A percentile compares a stretch with the other conserved stretches of the same genome.
These are phyloP conservation scores for Carposina sasakii DNA, from an alignment of 1,140 invertebrate genomes.

Conservation along the genomic window DNA sequence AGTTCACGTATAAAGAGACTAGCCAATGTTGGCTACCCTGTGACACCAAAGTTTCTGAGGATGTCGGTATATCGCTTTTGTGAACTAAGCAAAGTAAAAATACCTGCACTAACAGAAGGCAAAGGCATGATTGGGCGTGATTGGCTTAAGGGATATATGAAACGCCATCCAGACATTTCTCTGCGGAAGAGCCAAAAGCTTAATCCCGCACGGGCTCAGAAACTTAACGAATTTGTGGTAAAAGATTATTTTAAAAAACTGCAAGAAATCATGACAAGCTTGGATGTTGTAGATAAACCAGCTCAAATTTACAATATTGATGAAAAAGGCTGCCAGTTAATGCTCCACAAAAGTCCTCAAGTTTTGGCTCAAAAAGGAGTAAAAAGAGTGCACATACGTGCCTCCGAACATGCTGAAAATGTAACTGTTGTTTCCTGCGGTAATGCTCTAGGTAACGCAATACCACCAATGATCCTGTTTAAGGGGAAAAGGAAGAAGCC, in stretches of 20 bases:
- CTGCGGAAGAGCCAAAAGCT: constrained; percentile 24
- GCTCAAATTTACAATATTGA: constrained; percentile 44
- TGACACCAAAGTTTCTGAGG: not conserved
- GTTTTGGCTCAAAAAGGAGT: constrained; percentile 33
- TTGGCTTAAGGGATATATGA: constrained; percentile 9
- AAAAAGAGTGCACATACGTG: constrained; percentile 36
- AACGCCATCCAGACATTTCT: constrained; percentile 14
- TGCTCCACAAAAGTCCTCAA: constrained; percentile 30
- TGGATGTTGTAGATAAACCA: constrained; percentile 26
- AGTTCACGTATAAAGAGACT: not conserved
- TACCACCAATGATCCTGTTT: constrained; percentile 49
- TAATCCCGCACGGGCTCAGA: constrained; percentile 28
- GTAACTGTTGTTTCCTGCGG: constrained; percentile 44
- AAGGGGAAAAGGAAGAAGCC: constrained; percentile 14
- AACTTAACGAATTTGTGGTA: constrained; percentile 30
- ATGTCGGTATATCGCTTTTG: not conserved
- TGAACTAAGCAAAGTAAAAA: constrained; percentile 10
- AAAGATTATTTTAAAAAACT: constrained; percentile 25
- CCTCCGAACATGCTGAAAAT: constrained; percentile 41
- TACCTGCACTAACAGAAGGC: too few species aligned
- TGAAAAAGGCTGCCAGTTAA: constrained; percentile 36
- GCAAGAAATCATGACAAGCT: constrained; percentile 14
- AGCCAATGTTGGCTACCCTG: not conserved
- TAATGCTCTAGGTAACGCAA: constrained; percentile 40
- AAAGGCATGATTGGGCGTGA: too few species aligned